A percentile compares a stretch with the other conserved stretches of the same genome.
Evolutionary conservation across 2,888 invertebrate species (phyloP).

Genomic region (Phasia obesa): DNA sequence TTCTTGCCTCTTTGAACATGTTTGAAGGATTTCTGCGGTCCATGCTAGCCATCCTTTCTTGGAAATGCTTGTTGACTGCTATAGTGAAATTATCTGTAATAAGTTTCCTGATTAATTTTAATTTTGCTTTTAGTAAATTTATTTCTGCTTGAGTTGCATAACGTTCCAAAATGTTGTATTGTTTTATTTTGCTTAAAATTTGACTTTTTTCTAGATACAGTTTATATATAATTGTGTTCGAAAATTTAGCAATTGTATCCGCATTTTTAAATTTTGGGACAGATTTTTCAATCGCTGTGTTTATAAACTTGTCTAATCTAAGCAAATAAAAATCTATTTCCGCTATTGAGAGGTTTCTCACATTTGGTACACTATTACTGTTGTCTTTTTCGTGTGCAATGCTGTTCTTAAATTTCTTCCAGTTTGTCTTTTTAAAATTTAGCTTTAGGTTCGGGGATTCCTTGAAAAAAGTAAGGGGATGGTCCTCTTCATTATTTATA

Average conservation of each 20-base stretch:
- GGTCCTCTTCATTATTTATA: too few species aligned
- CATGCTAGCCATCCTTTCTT: not conserved
- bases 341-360: not conserved
- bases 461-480: not conserved
- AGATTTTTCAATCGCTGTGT: slow-evolving; percentile 15
- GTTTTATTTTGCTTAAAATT: slow-evolving; percentile 22
- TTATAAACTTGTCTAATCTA: not conserved
- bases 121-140: slow-evolving; percentile 5
- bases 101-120: slow-evolving; percentile 2
- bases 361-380: not conserved
- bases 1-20: not conserved
- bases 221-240: slow-evolving; percentile 4
- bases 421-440: slow-evolving; percentile 4
- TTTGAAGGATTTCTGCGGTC: slow-evolving; percentile 5
- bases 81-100: slow-evolving; percentile 8
- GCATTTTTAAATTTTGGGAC: not conserved
- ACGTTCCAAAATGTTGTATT: slow-evolving; percentile 21
- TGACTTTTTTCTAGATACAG: not conserved
- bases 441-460: not conserved
- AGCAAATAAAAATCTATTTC: slow-evolving; percentile 12
- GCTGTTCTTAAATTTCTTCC: not conserved
- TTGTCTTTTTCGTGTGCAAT: not conserved
- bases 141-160: not conserved
- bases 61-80: not conserved
- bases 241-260: not conserved